phyloP scores from a whole-genome alignment of 1,140 invertebrate genomes.

The Tetragonula clypearis region DNA sequence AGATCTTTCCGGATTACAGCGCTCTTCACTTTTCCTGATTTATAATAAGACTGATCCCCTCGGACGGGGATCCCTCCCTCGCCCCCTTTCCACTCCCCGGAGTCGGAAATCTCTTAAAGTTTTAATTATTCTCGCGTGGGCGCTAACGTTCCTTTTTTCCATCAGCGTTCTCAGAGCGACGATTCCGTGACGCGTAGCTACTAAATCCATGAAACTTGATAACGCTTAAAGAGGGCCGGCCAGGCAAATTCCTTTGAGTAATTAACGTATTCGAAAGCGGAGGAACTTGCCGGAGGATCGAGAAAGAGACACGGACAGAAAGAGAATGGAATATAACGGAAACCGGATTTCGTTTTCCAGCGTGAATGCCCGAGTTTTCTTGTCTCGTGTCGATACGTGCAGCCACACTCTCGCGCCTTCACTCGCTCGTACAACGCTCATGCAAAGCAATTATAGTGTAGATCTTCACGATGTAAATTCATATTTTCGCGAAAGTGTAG shows the following conservation, averaged over 20 bases:
- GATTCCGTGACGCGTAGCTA: constrained; percentile 47
- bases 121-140: constrained; percentile 60
- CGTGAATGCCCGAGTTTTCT: background rate
- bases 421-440: too few species aligned
- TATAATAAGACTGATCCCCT: constrained; percentile 47
- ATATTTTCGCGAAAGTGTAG: too few species aligned
- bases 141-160: constrained; percentile 55
- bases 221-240: constrained; percentile 54
- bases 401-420: too few species aligned
- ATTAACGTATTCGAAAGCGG: constrained; percentile 62
- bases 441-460: too few species aligned
- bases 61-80: background rate
- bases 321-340: background rate
- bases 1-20: constrained; percentile 40
- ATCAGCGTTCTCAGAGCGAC: constrained; percentile 41
- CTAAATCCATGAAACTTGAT: constrained; percentile 63
- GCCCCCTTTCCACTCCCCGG: too few species aligned
- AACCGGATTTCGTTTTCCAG: constrained; percentile 19
- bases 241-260: constrained; percentile 62
- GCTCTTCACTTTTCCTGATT: constrained; percentile 45
- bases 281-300: background rate
- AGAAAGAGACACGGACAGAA: constrained; percentile 1
- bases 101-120: constrained; percentile 44
- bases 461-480: too few species aligned
- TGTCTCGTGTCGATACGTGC: background rate